A percentile compares a stretch with the other conserved stretches of the same genome.
Evolutionary conservation across 1,140 invertebrate species (phyloP).

Genomic region (Spodoptera litura): DNA sequence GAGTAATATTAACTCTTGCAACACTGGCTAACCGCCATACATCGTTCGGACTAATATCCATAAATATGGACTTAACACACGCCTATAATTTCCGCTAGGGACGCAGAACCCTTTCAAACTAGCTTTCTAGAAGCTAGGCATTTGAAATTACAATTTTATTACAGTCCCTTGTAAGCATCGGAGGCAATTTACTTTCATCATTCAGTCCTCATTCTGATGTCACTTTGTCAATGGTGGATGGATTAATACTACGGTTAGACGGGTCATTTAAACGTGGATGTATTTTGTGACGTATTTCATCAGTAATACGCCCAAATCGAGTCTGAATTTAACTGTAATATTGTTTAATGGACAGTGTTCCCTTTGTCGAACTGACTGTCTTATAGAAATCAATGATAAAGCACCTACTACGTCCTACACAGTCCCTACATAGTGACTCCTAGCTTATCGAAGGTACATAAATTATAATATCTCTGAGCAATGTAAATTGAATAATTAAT

Average conservation of each 20-base stretch:
- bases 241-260: not conserved
- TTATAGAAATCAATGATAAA: too few species aligned
- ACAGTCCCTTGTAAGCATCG: not conserved
- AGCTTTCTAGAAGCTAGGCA: constrained; percentile 9
- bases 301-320: too few species aligned
- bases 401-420: too few species aligned
- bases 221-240: not conserved
- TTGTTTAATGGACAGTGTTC: too few species aligned
- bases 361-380: too few species aligned
- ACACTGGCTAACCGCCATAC: constrained; percentile 15
- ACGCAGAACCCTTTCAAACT: constrained; percentile 21
- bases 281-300: too few species aligned
- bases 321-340: too few species aligned
- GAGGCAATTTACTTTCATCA: not conserved
- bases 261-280: too few species aligned
- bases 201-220: not conserved
- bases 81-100: constrained; percentile 27
- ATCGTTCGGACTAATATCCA: constrained; percentile 29
- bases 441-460: too few species aligned
- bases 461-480: too few species aligned
- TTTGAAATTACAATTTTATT: constrained; percentile 37
- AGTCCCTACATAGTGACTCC: too few species aligned
- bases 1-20: constrained; percentile 7
- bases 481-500: too few species aligned
- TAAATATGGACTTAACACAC: constrained; percentile 20